Percentiles rank a stretch among this genome's conserved stretches.
Conservation (phyloP, 2,113 vertebrate genomes). For the Zapus hudsonius region DNA sequence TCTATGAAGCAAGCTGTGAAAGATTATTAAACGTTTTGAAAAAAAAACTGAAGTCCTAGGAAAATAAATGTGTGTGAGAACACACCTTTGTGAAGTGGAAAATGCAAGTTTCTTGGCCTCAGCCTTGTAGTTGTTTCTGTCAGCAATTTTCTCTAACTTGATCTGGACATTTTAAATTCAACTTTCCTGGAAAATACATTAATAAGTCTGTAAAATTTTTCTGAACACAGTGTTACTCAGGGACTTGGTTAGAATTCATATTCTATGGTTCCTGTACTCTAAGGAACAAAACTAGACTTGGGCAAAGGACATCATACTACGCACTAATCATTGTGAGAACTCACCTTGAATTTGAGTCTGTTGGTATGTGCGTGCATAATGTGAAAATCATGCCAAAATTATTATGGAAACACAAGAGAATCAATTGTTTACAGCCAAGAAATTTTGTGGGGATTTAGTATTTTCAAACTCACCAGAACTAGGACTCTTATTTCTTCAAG, state of each 20-base stretch:
- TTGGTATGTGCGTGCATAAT: background rate
- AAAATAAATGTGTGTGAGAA: constrained; percentile 59
- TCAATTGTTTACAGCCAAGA: background rate
- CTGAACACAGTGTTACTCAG: constrained; percentile 27
- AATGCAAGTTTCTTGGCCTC: constrained; percentile 47
- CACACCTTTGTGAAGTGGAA: constrained; percentile 53
- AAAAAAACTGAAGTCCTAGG: constrained; percentile 48
- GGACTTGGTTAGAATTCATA: background rate
- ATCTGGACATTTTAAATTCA: constrained; percentile 42
- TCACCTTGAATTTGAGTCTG: background rate
- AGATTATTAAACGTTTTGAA: constrained; percentile 39
- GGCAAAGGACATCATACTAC: background rate
- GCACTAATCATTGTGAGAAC: background rate
- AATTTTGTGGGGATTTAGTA: background rate
- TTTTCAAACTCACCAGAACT: background rate
- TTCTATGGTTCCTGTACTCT: background rate
- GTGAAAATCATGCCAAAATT: background rate
- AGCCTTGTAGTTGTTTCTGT: background rate
- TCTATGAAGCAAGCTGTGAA: background rate
- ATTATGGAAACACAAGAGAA: background rate
- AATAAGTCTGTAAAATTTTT: constrained; percentile 24
- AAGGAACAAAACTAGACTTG: constrained; percentile 17
- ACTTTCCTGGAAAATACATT: constrained; percentile 63
- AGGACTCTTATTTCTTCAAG: background rate
- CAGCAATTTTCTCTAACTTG: constrained; percentile 56